phyloP scores from a whole-genome alignment of 2,797 vertebrate genomes.

The Rhynchotus rufescens region DNA sequence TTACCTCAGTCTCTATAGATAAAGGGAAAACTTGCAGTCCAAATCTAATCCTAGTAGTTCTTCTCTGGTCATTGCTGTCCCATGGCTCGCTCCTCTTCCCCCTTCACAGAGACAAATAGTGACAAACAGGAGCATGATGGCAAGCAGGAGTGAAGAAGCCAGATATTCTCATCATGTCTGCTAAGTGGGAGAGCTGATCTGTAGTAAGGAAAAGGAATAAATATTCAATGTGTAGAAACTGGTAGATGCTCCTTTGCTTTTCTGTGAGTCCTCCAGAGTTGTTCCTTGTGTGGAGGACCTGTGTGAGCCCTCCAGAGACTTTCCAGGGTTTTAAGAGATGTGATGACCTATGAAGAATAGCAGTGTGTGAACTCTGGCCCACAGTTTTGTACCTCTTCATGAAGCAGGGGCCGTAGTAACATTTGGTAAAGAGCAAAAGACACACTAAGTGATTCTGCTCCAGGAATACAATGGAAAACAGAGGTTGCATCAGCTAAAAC shows the following conservation, averaged over 20 bases:
- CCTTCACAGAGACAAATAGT: not conserved
- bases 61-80: not conserved
- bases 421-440: not conserved
- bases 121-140: not conserved
- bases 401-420: not conserved
- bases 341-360: not conserved
- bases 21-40: not conserved
- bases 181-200: not conserved
- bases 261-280: not conserved
- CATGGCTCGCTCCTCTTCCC: not conserved
- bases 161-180: not conserved
- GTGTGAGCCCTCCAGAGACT: too few relatives aligned
- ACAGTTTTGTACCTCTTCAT: not conserved
- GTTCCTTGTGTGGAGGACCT: not conserved
- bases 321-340: not conserved
- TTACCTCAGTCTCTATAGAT: not conserved
- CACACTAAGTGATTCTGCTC: not conserved
- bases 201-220: not conserved
- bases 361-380: not conserved
- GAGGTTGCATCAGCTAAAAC: not conserved
- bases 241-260: not conserved
- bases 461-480: not conserved
- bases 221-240: not conserved
- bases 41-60: not conserved
- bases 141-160: not conserved